A percentile compares a stretch with the other conserved stretches of the same genome.
phyloP scores from a whole-genome alignment of 2,113 vertebrate genomes.

The Odocoileus hemionus region DNA sequence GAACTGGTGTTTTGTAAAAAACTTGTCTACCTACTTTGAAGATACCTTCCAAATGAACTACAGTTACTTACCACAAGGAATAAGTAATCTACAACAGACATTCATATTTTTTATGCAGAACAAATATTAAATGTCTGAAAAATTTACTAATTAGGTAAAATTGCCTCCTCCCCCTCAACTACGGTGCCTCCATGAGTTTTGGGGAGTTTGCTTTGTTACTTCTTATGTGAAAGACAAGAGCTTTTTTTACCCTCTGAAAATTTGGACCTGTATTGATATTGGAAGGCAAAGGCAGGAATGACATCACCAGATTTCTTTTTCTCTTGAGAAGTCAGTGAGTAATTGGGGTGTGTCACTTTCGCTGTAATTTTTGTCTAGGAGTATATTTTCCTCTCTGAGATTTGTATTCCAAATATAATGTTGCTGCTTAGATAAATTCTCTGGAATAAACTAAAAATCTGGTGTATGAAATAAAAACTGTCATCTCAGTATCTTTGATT shows the following conservation, averaged over 20 bases:
- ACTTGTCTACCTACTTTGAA: not conserved
- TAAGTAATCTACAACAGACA: not conserved
- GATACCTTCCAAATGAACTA: not conserved
- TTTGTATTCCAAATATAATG: not conserved
- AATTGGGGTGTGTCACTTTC: slow-evolving; percentile 24
- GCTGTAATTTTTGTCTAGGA: not conserved
- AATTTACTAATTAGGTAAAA: slow-evolving; percentile 4
- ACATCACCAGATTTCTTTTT: not conserved
- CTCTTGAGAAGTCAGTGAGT: not conserved
- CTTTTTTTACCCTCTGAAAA: not conserved
- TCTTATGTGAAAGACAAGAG: not conserved
- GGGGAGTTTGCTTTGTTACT: not conserved
- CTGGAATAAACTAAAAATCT: not conserved
- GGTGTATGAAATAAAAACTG: not conserved
- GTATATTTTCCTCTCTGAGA: slow-evolving; percentile 24
- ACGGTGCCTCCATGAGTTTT: not conserved
- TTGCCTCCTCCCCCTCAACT: not conserved
- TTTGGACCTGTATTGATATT: not conserved
- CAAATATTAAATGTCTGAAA: not conserved
- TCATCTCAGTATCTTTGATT: not conserved
- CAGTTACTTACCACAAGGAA: not conserved
- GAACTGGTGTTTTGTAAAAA: not conserved
- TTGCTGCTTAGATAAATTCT: not conserved
- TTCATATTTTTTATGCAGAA: not conserved
- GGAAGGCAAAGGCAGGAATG: not conserved